A percentile compares a stretch with the other conserved stretches of the same genome.
Evolutionary conservation across 2,888 invertebrate species (phyloP).

Genomic region (Sarcophaga rosellei): DNA sequence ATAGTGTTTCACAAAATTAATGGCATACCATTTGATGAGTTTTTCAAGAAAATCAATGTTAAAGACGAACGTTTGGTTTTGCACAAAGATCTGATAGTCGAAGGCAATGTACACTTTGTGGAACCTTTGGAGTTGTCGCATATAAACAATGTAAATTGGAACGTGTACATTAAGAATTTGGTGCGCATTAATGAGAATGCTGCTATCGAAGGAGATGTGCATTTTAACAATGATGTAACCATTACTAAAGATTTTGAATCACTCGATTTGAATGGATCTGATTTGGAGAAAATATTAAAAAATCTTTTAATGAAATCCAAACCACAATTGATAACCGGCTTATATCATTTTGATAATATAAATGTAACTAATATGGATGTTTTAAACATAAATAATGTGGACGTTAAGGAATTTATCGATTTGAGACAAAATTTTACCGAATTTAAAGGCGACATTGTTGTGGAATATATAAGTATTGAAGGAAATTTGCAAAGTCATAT

Average conservation of each 20-base stretch:
- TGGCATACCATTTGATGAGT: slow-evolving; percentile 73
- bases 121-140: slow-evolving; percentile 70
- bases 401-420: slow-evolving; percentile 72
- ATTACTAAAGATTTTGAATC: slow-evolving; percentile 71
- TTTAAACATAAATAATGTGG: slow-evolving; percentile 71
- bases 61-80: slow-evolving; percentile 71
- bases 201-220: slow-evolving; percentile 72
- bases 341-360: slow-evolving; percentile 72
- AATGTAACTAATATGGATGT: slow-evolving; percentile 74
- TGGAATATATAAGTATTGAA: slow-evolving; percentile 70
- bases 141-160: slow-evolving; percentile 75
- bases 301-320: slow-evolving; percentile 73
- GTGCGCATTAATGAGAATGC: slow-evolving; percentile 72
- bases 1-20: slow-evolving; percentile 75
- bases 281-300: slow-evolving; percentile 72
- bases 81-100: slow-evolving; percentile 76
- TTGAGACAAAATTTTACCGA: slow-evolving; percentile 65
- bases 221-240: slow-evolving; percentile 70
- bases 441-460: slow-evolving; percentile 72
- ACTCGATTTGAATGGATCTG: slow-evolving; percentile 70
- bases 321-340: slow-evolving; percentile 74
- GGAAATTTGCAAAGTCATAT: slow-evolving; percentile 71
- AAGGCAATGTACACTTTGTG: slow-evolving; percentile 75
- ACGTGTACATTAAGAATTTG: slow-evolving; percentile 70
- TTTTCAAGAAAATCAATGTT: slow-evolving; percentile 72